Percentiles rank a stretch among this genome's conserved stretches.
Evolutionary conservation across 2,888 invertebrate species (phyloP).

Genomic region (Calliscelio sp.): DNA sequence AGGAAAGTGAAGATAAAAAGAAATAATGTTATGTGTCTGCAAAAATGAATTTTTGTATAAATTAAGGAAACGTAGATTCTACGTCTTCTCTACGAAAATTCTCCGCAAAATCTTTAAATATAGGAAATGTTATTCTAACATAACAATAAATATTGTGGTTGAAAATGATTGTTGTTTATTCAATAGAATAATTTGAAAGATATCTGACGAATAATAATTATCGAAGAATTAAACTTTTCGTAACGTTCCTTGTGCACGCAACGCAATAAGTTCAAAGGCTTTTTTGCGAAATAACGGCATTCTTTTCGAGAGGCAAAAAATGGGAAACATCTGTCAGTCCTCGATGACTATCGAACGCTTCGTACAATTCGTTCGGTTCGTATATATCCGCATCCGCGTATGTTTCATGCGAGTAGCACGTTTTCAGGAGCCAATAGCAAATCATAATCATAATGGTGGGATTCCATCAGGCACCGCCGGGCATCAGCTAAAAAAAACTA

Average conservation of each 20-base stretch:
- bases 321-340: slow-evolving; percentile 85
- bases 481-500: slow-evolving; percentile 80
- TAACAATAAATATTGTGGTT: too few species aligned
- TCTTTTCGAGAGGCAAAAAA: slow-evolving; percentile 81
- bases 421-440: slow-evolving; percentile 73
- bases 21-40: too few species aligned
- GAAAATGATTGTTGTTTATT: too few species aligned
- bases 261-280: slow-evolving; percentile 82
- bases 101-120: too few species aligned
- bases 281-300: slow-evolving; percentile 85
- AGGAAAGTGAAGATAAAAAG: too few species aligned
- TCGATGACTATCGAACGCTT: slow-evolving; percentile 84
- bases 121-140: too few species aligned
- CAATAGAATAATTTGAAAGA: too few species aligned
- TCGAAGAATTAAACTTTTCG: slow-evolving; percentile 58
- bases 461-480: slow-evolving; percentile 78
- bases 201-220: slow-evolving; percentile 33
- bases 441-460: slow-evolving; percentile 76
- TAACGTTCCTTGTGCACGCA: slow-evolving; percentile 69
- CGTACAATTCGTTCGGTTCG: slow-evolving; percentile 78
- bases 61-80: too few species aligned
- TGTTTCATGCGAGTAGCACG: slow-evolving; percentile 72
- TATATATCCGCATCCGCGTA: slow-evolving; percentile 77
- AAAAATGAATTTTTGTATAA: too few species aligned
- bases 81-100: too few species aligned